Base-by-base conservation (phyloP, 2,113 vertebrate genomes). In the Cavia aperea region DNA sequence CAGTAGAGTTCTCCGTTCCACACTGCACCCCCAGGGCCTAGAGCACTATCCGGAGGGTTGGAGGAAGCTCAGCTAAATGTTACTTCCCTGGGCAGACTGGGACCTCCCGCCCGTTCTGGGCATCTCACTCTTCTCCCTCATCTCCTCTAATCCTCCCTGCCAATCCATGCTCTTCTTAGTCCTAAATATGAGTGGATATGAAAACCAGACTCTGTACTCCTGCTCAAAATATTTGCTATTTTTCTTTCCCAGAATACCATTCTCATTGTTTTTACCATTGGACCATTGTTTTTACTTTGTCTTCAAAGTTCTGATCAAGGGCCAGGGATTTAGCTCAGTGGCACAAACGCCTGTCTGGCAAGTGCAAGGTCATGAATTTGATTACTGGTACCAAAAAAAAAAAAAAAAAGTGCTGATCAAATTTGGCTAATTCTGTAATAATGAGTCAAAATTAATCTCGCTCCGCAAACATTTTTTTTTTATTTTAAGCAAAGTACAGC, bases 381-480 rank as follows among this genome's bases (percentile, higher is more conserved):
- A 39, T 39, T 39, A 39, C 39, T 39, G 39, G 39, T 39, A 39
- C 39, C 39, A 39, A 39, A 39, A 39, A 39, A 39, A 39, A 39
- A 39, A 39, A 39, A 39, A 39, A 39, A 39, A 39, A 39, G 39
- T 39, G 39, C 39, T 39, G 39, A 39, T 39, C 39, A 39, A 39
- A 39, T 39, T 39, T 39, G 39, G 39, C 79, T 73, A 46, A n/a
- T 75, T 93, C 33, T 83, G 9, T 77, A 81, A 58, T 90, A 88
- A 62, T 62, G 63, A 92, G 36, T 60, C 56, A 73, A 84, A 89
- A 88, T 86, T 91, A 56, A 66, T 92, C 65, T 79, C 43, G 87
- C 56, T 75, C 21, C 24, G 33, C 56, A 58, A 58, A 58, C 56
- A 58, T 58, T 58, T 58, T 58, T 56, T 56, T 18, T 56, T 56